A percentile compares a stretch with the other conserved stretches of the same genome.
These are phyloP conservation scores for Tupaia chinensis DNA, from an alignment of 2,113 vertebrate species.

Conservation along the genomic window DNA sequence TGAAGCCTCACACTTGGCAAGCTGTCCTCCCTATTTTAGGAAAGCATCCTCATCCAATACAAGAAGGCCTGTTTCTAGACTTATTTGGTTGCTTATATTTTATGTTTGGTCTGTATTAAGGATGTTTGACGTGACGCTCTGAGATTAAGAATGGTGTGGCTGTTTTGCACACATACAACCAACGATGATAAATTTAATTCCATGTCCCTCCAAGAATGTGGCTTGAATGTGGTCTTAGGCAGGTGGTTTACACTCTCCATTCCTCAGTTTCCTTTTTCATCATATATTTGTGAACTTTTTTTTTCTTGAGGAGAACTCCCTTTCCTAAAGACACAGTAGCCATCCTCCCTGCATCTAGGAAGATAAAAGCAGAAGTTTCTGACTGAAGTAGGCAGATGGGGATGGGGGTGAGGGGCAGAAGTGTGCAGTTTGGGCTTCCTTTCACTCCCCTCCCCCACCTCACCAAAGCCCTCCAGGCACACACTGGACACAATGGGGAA, in stretches of 20 bases:
- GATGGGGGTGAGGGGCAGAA: background rate
- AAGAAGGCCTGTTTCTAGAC: background rate
- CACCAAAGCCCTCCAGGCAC: background rate
- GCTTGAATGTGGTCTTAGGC: background rate
- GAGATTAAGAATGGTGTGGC: background rate
- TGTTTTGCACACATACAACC: background rate
- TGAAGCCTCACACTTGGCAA: slow-evolving; percentile 25
- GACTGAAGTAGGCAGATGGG: background rate
- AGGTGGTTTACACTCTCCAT: background rate
- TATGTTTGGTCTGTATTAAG: slow-evolving; percentile 1
- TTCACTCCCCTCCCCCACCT: background rate
- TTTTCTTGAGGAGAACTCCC: background rate
- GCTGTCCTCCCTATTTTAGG: slow-evolving; percentile 5
- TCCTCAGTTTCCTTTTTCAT: slow-evolving; percentile 30
- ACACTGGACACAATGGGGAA: background rate
- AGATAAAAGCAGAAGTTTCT: background rate
- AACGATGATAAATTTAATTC: background rate
- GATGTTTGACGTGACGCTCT: slow-evolving; percentile 39
- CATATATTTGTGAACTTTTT: background rate
- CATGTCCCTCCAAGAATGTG: slow-evolving; percentile 1
- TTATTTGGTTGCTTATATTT: slow-evolving; percentile 6
- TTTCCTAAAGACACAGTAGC: background rate
- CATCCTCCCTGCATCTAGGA: background rate
- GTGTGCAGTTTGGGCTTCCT: background rate
- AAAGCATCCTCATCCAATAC: background rate